Percentiles rank a stretch among this genome's conserved stretches.
phyloP scores from a whole-genome alignment of 2,113 vertebrate genomes.

The Carassius carassius region DNA sequence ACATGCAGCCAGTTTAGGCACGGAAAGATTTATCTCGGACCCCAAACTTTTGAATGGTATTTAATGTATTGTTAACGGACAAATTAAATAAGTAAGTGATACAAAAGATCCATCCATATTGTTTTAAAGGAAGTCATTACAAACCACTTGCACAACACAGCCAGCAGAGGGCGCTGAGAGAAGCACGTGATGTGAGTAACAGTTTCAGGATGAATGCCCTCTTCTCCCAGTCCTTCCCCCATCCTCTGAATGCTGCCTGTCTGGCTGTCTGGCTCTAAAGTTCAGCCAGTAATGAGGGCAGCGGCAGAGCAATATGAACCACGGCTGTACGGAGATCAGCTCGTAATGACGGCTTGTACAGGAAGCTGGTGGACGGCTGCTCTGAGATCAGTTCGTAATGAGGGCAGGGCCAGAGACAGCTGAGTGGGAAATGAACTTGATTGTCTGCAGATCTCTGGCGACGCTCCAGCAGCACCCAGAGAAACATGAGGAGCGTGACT shows the following conservation, averaged over 20 bases:
- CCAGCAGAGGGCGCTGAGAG: constrained; percentile 55
- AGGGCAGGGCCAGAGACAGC: background rate
- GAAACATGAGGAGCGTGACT: constrained; percentile 34
- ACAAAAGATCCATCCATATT: too few species aligned
- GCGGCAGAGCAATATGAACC: background rate
- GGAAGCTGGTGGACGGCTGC: background rate
- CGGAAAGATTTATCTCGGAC: too few species aligned
- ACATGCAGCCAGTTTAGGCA: background rate
- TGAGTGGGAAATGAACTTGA: background rate
- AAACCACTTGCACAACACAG: background rate
- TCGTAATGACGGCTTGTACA: background rate
- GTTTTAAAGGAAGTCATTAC: background rate
- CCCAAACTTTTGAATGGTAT: background rate
- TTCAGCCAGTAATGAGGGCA: constrained; percentile 57
- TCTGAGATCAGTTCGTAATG: constrained; percentile 8
- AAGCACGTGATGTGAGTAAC: constrained; percentile 51
- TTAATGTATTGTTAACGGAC: background rate
- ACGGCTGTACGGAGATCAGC: constrained; percentile 9
- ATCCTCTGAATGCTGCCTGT: constrained; percentile 39
- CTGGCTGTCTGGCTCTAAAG: constrained; percentile 59
- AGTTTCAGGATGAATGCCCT: constrained; percentile 26
- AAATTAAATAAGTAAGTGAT: background rate
- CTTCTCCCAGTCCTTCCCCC: constrained; percentile 38
- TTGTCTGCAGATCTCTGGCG: constrained; percentile 41
- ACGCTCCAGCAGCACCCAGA: constrained; percentile 37